Evolutionary conservation across 2,797 vertebrate species (phyloP), one percentile per base, ranked within the genome.

Genomic region (Eulemur rubriventer): DNA sequence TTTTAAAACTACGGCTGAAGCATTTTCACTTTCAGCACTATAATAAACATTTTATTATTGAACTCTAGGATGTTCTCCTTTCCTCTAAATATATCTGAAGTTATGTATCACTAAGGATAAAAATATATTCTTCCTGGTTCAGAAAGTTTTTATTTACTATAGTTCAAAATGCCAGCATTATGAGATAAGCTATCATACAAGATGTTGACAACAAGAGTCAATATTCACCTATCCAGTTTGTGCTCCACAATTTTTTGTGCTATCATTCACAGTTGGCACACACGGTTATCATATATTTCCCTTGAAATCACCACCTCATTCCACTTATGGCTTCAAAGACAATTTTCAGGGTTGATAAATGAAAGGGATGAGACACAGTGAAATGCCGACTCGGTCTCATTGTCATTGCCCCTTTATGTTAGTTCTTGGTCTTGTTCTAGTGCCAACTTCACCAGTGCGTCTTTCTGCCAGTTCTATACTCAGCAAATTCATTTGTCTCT

Each of bases 21-120:
- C 43, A 94, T 88, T 97, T 97, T 95, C 81, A 95, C 87, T 94
- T 95, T 93, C 81, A 90, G 90, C 50, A 75, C 89, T 94, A 90
- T 89, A 95, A 96, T 96, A 97, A 97, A 97, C 95, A 96, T 97
- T 96, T 98, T 95, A 97, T 97, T 96, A 92, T 91, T 96, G 94
- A 96, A 95, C 86, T 96, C 79, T 46, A 90, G 95, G 94, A 81
- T 96, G 87, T 90, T 96, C 91, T 96, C 69, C 69, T 97, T 95
- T 96, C 63, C 81, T 97, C 83, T 95, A 92, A 94, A 97, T 80
- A 78, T 93, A 94, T 41, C 76, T 75, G 35, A 93, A 96, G 87
- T 93, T 96, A 96, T 85, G 41, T 81, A 96, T 73, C 78, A 89
- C 72, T 96, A 87, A 82, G 70, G 92, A 86, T 89, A 96, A 97